These are phyloP conservation scores for Setipinna tenuifilis DNA, from an alignment of 2,797 vertebrate species.

Conservation along the genomic window DNA sequence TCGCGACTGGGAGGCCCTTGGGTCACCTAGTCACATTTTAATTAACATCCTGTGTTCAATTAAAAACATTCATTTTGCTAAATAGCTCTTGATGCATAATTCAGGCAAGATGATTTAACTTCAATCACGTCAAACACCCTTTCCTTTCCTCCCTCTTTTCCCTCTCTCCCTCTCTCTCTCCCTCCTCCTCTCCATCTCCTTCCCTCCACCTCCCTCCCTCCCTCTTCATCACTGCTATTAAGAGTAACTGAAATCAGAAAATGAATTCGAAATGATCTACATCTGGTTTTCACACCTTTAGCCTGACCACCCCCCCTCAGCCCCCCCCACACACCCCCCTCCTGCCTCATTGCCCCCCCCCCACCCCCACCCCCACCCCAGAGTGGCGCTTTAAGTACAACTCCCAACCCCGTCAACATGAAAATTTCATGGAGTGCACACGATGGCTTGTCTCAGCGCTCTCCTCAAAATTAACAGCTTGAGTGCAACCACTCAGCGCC, in stretches of 20 bases:
- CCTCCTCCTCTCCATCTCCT: neutral
- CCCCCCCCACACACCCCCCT: neutral
- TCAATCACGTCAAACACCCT: constrained; percentile 43
- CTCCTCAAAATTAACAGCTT: neutral
- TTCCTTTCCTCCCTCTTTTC: constrained; percentile 42
- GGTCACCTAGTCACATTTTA: constrained; percentile 57
- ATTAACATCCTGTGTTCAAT: constrained; percentile 67
- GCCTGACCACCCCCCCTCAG: neutral
- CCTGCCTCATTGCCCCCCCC: no score
- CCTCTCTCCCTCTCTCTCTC: constrained; percentile 42
- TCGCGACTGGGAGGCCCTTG: constrained; percentile 32
- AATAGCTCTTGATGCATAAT: constrained; percentile 73
- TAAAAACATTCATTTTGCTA: constrained; percentile 64
- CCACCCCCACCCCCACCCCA: neutral
- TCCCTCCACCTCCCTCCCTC: neutral
- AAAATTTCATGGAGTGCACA: constrained; percentile 17
- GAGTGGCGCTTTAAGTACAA: neutral
- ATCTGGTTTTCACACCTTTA: neutral
- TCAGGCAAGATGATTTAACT: constrained; percentile 54
- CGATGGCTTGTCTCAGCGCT: neutral
- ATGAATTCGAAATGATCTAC: neutral
- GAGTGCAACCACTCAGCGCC: neutral
- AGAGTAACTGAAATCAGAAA: neutral
- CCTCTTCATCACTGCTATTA: no score
- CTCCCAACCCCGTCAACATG: neutral